Base-by-base conservation (phyloP, 2,113 vertebrate genomes). In the Podilymbus podiceps region DNA sequence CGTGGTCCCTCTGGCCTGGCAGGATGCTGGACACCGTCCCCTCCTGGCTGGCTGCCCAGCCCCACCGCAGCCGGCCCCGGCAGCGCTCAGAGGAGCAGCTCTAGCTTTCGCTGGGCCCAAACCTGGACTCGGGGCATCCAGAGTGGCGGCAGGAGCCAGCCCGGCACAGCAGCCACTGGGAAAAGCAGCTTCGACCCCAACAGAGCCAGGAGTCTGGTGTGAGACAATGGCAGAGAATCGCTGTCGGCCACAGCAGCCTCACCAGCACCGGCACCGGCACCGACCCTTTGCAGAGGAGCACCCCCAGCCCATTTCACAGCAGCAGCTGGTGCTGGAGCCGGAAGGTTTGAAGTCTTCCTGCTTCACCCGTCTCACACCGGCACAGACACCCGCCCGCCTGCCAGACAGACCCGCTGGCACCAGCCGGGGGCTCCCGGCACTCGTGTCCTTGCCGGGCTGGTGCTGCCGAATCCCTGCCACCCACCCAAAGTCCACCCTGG, bases 61-160 rank as follows among this genome's bases (percentile, higher is more conserved):
- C 49, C 21, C 6, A 0, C 50, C 31, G 19, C 0, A 0, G 38
- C 42, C 0, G 0, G 35, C 64, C n/a, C 9, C 14, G 50, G 55
- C 68, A 71, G 25, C 1, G 1, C 15, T 47, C 2, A 2, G 11
- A 56, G 49, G 56, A 67, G 27, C 35, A 22, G 68, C 44, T 35
- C 42, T 10, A 49, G 38, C 75, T 67, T 75, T 33, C 0, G 0
- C 78, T 25, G 38, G 9, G 11, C 47, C 14, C 53, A 60, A 12
- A 88, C 25, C 15, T 3, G 25, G 31, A 49, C 30, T 23, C 6
- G 3, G 50, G 50, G 30, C 24, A 23, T 3, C 8, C 35, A 3
- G 15, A 22, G 53, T 27, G 27, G 33, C 1, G 3, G 18, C 10
- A 23, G 21, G 60, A 77, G 40, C 47, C 42, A 47, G 66, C 42